phyloP scores from a whole-genome alignment of 2,888 invertebrate genomes.

The Tryphoninae sp. region DNA sequence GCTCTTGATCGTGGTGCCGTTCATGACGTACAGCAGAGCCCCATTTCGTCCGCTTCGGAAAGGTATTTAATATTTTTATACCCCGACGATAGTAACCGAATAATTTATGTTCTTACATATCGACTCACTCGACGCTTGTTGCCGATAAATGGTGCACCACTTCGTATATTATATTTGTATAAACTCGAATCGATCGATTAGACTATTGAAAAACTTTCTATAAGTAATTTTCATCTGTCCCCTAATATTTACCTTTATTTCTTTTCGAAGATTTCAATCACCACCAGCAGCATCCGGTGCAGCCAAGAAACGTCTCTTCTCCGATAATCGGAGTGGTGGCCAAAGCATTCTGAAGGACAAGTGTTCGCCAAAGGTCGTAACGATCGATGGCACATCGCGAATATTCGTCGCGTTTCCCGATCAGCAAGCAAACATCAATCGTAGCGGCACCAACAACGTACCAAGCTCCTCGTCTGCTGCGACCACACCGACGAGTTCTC shows the following conservation, averaged over 20 bases:
- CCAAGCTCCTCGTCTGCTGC: constrained; percentile 13
- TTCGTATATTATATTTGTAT: neutral
- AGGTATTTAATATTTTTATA: constrained; percentile 67
- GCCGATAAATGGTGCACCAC: too few relatives aligned
- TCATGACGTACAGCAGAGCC: constrained; percentile 78
- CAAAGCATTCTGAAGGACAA: constrained; percentile 69
- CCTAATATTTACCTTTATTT: constrained; percentile 19
- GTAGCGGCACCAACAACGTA: constrained; percentile 34
- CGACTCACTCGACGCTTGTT: too few relatives aligned
- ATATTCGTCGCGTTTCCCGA: constrained; percentile 68
- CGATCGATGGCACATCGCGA: constrained; percentile 68
- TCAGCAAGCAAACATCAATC: constrained; percentile 59
- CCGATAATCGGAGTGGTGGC: constrained; percentile 64
- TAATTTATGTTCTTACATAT: neutral
- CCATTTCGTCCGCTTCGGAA: constrained; percentile 79
- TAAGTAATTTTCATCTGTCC: constrained; percentile 6
- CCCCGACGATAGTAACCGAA: neutral
- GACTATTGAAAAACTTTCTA: neutral
- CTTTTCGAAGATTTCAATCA: constrained; percentile 85
- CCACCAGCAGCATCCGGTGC: constrained; percentile 82
- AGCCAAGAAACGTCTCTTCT: constrained; percentile 80
- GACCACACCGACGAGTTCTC: constrained; percentile 29
- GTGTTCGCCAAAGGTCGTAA: constrained; percentile 68
- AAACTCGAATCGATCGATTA: neutral
- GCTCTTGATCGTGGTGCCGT: constrained; percentile 76